A percentile compares a stretch with the other conserved stretches of the same genome.
These are phyloP conservation scores for Myiozetetes cayanensis DNA, from an alignment of 2,113 vertebrate species.

Conservation along the genomic window DNA sequence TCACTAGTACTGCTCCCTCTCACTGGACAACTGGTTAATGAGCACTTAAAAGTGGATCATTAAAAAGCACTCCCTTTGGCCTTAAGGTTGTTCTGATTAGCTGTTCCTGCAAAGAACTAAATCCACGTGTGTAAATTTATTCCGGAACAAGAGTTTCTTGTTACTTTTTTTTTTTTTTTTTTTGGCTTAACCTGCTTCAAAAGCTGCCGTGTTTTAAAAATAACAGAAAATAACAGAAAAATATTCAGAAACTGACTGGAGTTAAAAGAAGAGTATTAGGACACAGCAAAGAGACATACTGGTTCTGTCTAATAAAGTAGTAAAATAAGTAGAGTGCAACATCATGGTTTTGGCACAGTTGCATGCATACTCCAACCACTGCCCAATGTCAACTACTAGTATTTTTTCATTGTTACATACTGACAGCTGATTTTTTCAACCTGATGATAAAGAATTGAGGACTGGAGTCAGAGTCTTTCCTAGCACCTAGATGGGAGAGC, in stretches of 20 bases:
- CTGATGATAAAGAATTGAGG: neutral
- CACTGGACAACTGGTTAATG: neutral
- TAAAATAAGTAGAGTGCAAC: neutral
- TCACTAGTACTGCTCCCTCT: neutral
- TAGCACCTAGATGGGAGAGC: neutral
- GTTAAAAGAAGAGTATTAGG: neutral
- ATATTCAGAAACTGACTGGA: neutral
- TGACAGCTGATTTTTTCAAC: neutral
- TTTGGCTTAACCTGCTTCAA: neutral
- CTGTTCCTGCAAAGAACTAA: constrained; percentile 14
- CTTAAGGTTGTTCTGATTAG: constrained; percentile 6
- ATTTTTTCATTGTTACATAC: neutral
- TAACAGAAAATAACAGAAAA: neutral
- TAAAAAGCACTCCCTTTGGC: neutral
- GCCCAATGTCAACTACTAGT: neutral
- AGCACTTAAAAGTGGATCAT: neutral
- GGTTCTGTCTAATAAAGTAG: neutral
- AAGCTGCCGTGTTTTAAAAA: neutral
- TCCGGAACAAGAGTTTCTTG: neutral
- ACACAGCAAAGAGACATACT: neutral
- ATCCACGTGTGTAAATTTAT: neutral
- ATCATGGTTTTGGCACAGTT: neutral
- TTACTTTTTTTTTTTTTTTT: neutral
- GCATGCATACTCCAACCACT: neutral
- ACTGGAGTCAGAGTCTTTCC: neutral